Evolutionary conservation across 2,888 invertebrate species (phyloP).

Genomic region (Drosophila eohydei): DNA sequence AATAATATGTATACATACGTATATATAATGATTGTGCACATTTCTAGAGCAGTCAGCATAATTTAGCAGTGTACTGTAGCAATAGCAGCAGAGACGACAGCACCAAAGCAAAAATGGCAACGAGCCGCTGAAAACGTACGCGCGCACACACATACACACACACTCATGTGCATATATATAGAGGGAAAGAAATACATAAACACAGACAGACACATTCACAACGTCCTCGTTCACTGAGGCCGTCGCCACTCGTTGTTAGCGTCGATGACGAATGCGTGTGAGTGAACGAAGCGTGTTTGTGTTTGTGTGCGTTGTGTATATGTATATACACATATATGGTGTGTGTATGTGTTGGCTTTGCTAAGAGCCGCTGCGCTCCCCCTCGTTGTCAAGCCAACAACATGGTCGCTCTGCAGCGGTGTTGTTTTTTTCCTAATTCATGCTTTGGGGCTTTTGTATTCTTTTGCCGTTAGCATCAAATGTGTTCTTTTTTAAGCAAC

Average conservation of each 20-base stretch:
- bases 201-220: slow-evolving; percentile 45
- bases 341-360: slow-evolving; percentile 28
- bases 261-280: slow-evolving; percentile 69
- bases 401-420: slow-evolving; percentile 29
- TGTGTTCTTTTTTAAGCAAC: slow-evolving; percentile 21
- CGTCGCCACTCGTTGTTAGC: slow-evolving; percentile 59
- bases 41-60: slow-evolving; percentile 32
- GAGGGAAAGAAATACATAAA: slow-evolving; percentile 3
- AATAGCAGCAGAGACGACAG: slow-evolving; percentile 29
- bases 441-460: slow-evolving; percentile 14
- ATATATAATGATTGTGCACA: slow-evolving; percentile 16
- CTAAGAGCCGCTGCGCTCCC: slow-evolving; percentile 18
- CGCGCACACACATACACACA: slow-evolving; percentile 42
- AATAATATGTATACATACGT: slow-evolving; percentile 1
- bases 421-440: slow-evolving; percentile 16
- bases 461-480: slow-evolving; percentile 37
- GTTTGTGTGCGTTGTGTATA: slow-evolving; percentile 23
- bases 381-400: slow-evolving; percentile 20
- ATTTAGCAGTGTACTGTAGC: slow-evolving; percentile 37
- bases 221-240: slow-evolving; percentile 69
- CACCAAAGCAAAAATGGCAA: slow-evolving; percentile 58
- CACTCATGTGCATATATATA: background rate
- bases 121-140: slow-evolving; percentile 54
- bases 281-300: slow-evolving; percentile 49
- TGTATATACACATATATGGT: slow-evolving; percentile 11